Conservation (phyloP, 1,140 invertebrate species). For the Arctopsyche grandis region DNA sequence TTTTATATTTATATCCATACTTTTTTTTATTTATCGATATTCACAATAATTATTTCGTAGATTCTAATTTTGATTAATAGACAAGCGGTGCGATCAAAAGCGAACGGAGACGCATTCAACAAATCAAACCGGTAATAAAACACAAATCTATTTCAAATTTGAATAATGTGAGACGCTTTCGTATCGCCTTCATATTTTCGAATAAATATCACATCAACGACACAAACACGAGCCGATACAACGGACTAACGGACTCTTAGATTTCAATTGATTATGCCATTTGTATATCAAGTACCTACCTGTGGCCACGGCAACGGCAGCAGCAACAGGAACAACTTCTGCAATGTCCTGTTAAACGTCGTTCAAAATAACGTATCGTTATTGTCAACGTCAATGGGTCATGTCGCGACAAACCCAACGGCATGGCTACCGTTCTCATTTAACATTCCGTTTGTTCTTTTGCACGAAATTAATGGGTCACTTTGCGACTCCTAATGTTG, state of each 20-base stretch:
- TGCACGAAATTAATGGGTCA: slow-evolving; percentile 36
- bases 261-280: too few relatives aligned
- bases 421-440: neutral
- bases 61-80: slow-evolving; percentile 23
- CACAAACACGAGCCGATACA: too few relatives aligned
- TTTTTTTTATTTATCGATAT: slow-evolving; percentile 1
- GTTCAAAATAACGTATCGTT: neutral
- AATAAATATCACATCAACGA: neutral
- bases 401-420: neutral
- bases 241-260: too few relatives aligned
- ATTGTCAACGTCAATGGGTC: slow-evolving; percentile 2
- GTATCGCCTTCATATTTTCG: neutral
- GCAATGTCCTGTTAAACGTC: neutral
- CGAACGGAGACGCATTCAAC: neutral
- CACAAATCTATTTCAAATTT: slow-evolving; percentile 9
- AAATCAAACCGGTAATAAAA: neutral
- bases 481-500: slow-evolving; percentile 37
- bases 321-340: neutral
- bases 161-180: slow-evolving; percentile 27
- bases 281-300: too few relatives aligned
- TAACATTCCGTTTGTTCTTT: neutral
- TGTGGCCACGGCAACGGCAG: too few relatives aligned
- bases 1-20: too few relatives aligned
- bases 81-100: slow-evolving; percentile 21
- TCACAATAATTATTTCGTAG: slow-evolving; percentile 21